phyloP scores from a whole-genome alignment of 2,888 invertebrate genomes.

The Antheraea yamamai region DNA sequence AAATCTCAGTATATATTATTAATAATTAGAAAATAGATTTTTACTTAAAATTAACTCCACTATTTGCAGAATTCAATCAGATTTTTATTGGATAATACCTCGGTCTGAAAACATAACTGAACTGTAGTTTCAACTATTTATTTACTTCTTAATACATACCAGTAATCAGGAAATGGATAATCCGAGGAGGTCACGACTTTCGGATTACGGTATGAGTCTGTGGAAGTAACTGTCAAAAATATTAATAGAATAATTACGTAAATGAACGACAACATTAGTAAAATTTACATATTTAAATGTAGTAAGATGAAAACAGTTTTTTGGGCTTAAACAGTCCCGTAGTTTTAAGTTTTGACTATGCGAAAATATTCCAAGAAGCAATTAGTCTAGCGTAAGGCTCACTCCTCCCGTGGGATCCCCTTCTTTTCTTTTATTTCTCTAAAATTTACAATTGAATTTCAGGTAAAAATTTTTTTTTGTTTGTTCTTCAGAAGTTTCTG shows the following conservation, averaged over 20 bases:
- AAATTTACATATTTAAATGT: not conserved
- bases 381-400: not conserved
- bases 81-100: not conserved
- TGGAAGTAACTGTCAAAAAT: not conserved
- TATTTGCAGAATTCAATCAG: not conserved
- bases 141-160: not conserved
- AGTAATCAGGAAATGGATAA: not conserved
- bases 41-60: not conserved
- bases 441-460: not conserved
- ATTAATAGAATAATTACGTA: not conserved
- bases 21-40: not conserved
- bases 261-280: not conserved
- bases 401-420: not conserved
- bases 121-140: not conserved
- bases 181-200: not conserved
- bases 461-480: not conserved
- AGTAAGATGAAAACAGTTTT: not conserved
- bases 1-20: not conserved
- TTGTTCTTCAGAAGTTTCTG: not conserved
- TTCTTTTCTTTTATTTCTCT: not conserved
- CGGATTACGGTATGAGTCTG: not conserved
- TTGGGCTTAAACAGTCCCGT: not conserved
- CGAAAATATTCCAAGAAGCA: not conserved
- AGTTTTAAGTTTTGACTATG: conserved; percentile 4
- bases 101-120: not conserved